phyloP scores from a whole-genome alignment of 1,140 invertebrate genomes.

The Sycobia sp. region DNA sequence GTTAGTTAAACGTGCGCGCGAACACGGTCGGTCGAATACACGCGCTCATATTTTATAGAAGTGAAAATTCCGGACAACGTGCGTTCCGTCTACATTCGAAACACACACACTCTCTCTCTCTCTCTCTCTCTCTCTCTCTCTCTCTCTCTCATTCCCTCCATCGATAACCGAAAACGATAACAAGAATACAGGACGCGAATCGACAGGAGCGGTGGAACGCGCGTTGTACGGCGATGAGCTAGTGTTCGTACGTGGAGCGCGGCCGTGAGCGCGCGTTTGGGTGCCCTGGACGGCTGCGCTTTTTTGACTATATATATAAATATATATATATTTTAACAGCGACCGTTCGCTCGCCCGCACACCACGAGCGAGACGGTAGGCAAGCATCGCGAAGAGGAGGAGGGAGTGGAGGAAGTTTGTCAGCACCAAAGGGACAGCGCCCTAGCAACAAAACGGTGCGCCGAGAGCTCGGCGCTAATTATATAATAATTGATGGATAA shows the following conservation, averaged over 20 bases:
- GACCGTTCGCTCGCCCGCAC: conserved; percentile 6
- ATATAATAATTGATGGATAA: conserved; percentile 37
- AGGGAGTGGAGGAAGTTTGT: too few species aligned
- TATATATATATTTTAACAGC: too few species aligned
- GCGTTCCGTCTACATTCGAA: neutral
- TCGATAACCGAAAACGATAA: conserved; percentile 36
- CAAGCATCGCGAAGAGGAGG: too few species aligned
- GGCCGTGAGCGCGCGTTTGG: conserved; percentile 2
- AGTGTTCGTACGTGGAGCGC: neutral
- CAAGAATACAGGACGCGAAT: conserved; percentile 32
- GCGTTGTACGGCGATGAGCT: neutral
- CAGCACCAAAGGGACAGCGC: too few species aligned
- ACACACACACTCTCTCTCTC: too few species aligned
- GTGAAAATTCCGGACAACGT: conserved; percentile 32
- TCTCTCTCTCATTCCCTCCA: too few species aligned
- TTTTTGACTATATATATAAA: conserved; percentile 30
- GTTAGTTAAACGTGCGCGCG: neutral
- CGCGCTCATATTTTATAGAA: conserved; percentile 35
- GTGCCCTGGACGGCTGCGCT: conserved; percentile 23
- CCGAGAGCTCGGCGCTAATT: too few species aligned
- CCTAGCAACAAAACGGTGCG: too few species aligned
- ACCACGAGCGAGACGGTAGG: conserved; percentile 1
- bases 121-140: too few species aligned
- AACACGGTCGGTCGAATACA: neutral
- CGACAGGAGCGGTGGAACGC: conserved; percentile 10